Percentiles rank a stretch among this genome's conserved stretches.
phyloP scores from a whole-genome alignment of 2,113 vertebrate genomes.

The Petaurus breviceps region DNA sequence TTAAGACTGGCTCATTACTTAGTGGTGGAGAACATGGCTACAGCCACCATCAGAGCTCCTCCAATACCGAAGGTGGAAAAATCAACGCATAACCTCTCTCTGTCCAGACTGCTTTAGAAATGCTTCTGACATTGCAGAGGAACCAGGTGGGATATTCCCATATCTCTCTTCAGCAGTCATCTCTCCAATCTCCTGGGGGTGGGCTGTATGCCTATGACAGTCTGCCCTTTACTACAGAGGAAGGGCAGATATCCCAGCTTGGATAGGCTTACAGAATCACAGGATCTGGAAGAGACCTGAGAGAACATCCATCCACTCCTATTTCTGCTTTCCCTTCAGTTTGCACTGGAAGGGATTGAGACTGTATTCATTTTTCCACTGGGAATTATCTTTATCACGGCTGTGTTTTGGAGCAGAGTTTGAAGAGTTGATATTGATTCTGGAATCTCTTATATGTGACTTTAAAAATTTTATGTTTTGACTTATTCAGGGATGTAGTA shows the following conservation, averaged over 20 bases:
- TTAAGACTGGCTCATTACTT: not conserved
- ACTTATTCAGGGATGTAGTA: not conserved
- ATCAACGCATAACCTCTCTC: not conserved
- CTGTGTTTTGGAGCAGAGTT: not conserved
- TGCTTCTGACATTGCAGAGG: not conserved
- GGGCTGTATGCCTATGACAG: not conserved
- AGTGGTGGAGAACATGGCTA: not conserved
- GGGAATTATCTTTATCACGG: not conserved
- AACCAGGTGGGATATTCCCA: not conserved
- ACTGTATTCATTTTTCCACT: not conserved
- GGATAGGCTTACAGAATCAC: not conserved
- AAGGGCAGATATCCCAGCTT: not conserved
- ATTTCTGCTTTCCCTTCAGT: not conserved
- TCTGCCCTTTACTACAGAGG: not conserved
- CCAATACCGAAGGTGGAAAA: not conserved
- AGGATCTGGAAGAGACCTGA: not conserved
- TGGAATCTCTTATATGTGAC: not conserved
- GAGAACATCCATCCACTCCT: not conserved
- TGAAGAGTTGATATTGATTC: not conserved
- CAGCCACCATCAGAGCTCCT: not conserved
- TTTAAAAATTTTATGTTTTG: constrained; percentile 3
- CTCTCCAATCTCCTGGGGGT: not conserved
- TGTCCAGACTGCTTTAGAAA: not conserved
- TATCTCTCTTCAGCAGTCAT: not conserved
- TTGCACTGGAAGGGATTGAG: not conserved